These are phyloP conservation scores for Zaprionus lachaisei DNA, from an alignment of 1,140 invertebrate species.

Conservation along the genomic window DNA sequence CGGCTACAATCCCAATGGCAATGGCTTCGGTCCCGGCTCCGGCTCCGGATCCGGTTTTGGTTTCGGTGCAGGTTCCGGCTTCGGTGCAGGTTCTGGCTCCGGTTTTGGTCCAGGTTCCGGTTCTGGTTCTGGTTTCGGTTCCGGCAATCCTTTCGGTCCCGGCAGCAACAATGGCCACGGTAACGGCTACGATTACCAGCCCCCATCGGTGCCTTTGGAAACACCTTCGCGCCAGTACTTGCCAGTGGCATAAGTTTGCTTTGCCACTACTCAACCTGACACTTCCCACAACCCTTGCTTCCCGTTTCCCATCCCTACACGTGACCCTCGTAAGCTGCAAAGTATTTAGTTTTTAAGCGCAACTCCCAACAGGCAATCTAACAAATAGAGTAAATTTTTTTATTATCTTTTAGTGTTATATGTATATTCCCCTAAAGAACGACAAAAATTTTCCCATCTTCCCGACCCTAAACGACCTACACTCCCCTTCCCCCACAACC, in stretches of 20 bases:
- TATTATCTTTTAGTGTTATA: slow-evolving; percentile 80
- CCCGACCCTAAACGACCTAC: background rate
- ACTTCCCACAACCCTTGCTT: background rate
- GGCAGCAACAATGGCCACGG: slow-evolving; percentile 45
- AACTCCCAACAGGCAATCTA: slow-evolving; percentile 59
- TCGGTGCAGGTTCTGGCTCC: background rate
- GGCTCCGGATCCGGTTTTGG: background rate
- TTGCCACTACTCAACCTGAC: background rate
- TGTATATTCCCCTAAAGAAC: slow-evolving; percentile 52
- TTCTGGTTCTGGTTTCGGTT: slow-evolving; percentile 6
- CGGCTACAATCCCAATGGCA: slow-evolving; percentile 20
- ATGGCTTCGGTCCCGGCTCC: slow-evolving; percentile 1
- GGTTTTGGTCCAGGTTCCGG: background rate
- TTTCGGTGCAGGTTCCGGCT: background rate
- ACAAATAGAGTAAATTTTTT: slow-evolving; percentile 64
- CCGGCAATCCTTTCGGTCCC: slow-evolving; percentile 36
- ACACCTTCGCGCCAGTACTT: slow-evolving; percentile 71
- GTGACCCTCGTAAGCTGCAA: slow-evolving; percentile 50
- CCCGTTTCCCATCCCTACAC: slow-evolving; percentile 10
- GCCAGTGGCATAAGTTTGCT: slow-evolving; percentile 67
- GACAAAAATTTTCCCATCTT: slow-evolving; percentile 1
- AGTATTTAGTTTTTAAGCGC: slow-evolving; percentile 77
- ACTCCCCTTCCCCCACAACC: slow-evolving; percentile 11
- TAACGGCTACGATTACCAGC: slow-evolving; percentile 66
- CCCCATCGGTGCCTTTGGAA: slow-evolving; percentile 47